Percentiles rank a stretch among this genome's conserved stretches.
Evolutionary conservation across 2,113 vertebrate genomes (phyloP).

Genomic region (Cryptomyrus ogoouensis): DNA sequence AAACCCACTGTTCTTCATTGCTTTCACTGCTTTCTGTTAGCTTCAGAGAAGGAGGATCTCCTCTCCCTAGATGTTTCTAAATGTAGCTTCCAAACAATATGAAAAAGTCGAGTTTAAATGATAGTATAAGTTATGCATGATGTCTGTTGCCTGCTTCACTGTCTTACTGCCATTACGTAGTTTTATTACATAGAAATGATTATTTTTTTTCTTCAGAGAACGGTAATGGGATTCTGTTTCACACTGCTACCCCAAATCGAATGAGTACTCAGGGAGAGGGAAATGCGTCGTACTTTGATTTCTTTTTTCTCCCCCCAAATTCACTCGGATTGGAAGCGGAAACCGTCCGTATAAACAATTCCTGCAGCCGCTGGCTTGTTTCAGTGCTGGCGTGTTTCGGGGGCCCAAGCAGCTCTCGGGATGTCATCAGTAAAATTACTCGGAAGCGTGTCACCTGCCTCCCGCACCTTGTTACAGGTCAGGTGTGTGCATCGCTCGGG

Average conservation of each 20-base stretch:
- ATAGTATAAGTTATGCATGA: neutral
- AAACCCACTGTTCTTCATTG: neutral
- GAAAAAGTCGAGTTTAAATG: neutral
- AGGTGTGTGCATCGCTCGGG: neutral
- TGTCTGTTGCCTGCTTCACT: neutral
- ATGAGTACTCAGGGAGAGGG: neutral
- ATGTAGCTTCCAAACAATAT: neutral
- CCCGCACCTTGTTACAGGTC: neutral
- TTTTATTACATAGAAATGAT: constrained; percentile 10
- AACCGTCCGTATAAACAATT: neutral
- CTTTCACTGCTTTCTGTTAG: neutral
- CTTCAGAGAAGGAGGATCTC: neutral
- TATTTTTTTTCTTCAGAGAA: neutral
- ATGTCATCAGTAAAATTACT: neutral
- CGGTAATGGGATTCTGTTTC: constrained; percentile 5
- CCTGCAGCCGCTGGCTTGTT: neutral
- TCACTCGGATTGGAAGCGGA: neutral
- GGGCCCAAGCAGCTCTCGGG: neutral
- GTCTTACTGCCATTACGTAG: neutral
- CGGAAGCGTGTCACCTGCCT: neutral
- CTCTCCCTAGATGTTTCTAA: neutral
- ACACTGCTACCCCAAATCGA: neutral
- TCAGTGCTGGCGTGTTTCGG: neutral
- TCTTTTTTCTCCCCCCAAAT: neutral
- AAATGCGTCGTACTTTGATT: neutral